Evolutionary conservation across 2,888 invertebrate genomes (phyloP), one percentile per base, ranked within the genome.

Genomic region (Caenorhabditis afra): DNA sequence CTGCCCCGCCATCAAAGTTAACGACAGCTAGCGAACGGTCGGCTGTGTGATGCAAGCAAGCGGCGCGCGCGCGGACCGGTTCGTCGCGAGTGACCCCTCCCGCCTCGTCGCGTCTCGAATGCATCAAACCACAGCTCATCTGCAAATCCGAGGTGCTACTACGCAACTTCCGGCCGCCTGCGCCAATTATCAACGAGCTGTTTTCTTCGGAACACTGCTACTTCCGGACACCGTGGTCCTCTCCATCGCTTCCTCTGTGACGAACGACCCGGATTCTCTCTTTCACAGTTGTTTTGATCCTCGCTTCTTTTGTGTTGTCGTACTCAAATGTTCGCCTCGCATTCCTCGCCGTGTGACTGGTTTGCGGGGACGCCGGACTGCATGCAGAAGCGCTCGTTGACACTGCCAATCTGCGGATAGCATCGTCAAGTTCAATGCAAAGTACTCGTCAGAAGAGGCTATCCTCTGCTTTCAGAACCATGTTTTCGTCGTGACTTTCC

Each of bases 341-440:
- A 67, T 67, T 67, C 67, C 58, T 61, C 35, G n/a, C n/a, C n/a
- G 18, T n/a, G 1, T 4, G 53, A 68, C 68, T 68, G 68, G 68
- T 68, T 68, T 50, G 18, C 11, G 20, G 22, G 52, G 41, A 41
- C 41, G 11, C 41, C 41, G 7, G 14, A 11, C 11, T 41, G 41
- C 11, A 41, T 14, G 41, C 41, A 41, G 14, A 41, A 41, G 7
- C 41, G 41, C 11, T 29, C 52, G 29, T 39, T 55, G 37, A 55
- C 57, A 57, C 12, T 68, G 68, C 67, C 67, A 50, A 50, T 58
- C 55, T 16, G 39, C 29, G 11, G 18, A 14, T 39, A 3, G 35
- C n/a, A 41, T 22, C 18, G 4, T 5, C n/a, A 7, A 12, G 41
- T 45, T 18, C 3, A n/a, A 57, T 68, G 49, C 52, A 68, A 68